A percentile compares a stretch with the other conserved stretches of the same genome.
Evolutionary conservation across 2,113 vertebrate genomes (phyloP).

Genomic region (Nansenia antarctica): DNA sequence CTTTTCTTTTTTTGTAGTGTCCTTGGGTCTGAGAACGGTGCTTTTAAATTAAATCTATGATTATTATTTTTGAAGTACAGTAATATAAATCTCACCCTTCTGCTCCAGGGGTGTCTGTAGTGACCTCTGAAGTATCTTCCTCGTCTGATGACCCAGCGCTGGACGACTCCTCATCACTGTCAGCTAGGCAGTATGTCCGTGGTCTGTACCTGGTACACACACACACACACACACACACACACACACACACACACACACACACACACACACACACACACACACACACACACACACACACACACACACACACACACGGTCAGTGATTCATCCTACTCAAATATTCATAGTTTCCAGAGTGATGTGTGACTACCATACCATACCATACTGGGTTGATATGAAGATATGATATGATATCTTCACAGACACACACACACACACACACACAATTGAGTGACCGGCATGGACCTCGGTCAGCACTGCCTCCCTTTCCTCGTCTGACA

Average conservation of each 20-base stretch:
- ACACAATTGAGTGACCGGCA: no score
- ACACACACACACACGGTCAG: background rate
- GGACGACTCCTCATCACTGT: conserved; percentile 97
- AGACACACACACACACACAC: no score
- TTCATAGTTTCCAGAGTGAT: background rate
- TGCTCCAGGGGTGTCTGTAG: conserved; percentile 76
- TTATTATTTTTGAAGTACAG: no score
- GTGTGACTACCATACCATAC: background rate
- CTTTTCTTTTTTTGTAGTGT: no score
- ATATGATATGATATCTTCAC: no score
- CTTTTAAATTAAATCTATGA: no score
- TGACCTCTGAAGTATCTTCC: conserved; percentile 86
- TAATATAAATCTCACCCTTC: conserved; percentile 95
- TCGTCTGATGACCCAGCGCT: conserved; percentile 97
- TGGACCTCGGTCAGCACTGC: no score
- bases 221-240: no score
- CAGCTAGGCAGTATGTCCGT: conserved; percentile 90
- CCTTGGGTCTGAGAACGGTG: no score
- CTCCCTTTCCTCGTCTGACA: no score
- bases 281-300: conserved; percentile 20
- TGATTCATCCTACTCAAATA: background rate
- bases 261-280: background rate
- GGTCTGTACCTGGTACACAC: conserved; percentile 83
- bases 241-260: conserved; percentile 41
- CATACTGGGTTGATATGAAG: background rate